Conservation (phyloP, 2,888 invertebrate genomes). For the Agriopis leucophaearia region DNA sequence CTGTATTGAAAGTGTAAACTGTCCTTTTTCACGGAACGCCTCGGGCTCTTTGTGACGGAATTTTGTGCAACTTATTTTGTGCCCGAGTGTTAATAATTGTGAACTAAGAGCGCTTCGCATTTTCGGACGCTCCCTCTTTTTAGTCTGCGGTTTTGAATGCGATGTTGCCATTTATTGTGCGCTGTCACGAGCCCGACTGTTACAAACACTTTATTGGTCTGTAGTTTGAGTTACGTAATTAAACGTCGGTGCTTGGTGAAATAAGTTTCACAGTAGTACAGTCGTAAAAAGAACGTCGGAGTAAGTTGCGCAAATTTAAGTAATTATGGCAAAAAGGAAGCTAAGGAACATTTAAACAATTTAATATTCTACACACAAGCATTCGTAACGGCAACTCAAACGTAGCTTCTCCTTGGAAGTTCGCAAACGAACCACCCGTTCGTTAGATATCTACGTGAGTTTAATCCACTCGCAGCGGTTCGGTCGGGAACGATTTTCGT, state of each 20-base stretch:
- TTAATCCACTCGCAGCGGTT: conserved; percentile 79
- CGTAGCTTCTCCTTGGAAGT: conserved; percentile 81
- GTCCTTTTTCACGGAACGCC: conserved; percentile 81
- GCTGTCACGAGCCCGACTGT: conserved; percentile 55
- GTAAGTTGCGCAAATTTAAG: conserved; percentile 66
- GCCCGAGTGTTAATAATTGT: conserved; percentile 77
- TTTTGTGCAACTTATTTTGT: conserved; percentile 79
- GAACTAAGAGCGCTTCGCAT: conserved; percentile 69
- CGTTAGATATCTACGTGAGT: conserved; percentile 86
- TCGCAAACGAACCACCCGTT: conserved; percentile 82
- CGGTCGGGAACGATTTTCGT: conserved; percentile 73
- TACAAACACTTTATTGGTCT: conserved; percentile 62
- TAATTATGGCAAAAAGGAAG: conserved; percentile 73
- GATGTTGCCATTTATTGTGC: conserved; percentile 60
- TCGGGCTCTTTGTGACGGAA: conserved; percentile 77
- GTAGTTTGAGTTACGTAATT: conserved; percentile 59
- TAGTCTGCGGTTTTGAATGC: conserved; percentile 65
- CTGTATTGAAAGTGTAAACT: conserved; percentile 84
- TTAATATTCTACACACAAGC: conserved; percentile 85
- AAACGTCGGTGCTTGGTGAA: conserved; percentile 46
- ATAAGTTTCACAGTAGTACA: conserved; percentile 47
- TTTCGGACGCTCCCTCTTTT: conserved; percentile 68
- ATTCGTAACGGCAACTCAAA: conserved; percentile 83
- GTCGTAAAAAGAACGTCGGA: conserved; percentile 54
- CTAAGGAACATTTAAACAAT: conserved; percentile 84